Evolutionary conservation across 2,888 invertebrate genomes (phyloP).

Genomic region (Conops quadrifasciatus): DNA sequence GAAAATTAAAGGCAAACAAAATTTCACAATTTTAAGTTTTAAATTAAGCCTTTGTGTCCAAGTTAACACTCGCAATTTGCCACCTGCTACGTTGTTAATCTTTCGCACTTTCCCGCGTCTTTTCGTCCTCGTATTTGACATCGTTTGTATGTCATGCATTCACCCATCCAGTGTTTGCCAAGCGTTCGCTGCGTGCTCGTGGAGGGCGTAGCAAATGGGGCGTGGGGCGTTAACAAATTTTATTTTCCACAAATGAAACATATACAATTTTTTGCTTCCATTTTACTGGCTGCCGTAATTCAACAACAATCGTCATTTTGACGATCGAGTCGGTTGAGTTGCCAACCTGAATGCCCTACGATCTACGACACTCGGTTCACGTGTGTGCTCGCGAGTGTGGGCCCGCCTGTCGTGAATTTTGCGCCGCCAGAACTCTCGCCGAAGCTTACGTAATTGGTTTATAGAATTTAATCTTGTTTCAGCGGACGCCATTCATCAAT

Average conservation of each 20-base stretch:
- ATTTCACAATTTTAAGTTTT: not conserved
- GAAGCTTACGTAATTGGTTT: not conserved
- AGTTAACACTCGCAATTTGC: not conserved
- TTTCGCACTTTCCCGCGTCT: not conserved
- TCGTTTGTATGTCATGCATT: no score
- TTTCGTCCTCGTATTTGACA: no score
- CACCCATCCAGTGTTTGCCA: no score
- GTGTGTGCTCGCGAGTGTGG: no score
- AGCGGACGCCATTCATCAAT: not conserved
- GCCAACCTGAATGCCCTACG: not conserved
- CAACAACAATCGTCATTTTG: not conserved
- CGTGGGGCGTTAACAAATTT: constrained; percentile 11
- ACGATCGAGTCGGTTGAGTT: not conserved
- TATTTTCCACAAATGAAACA: constrained; percentile 1
- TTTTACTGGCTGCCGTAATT: no score
- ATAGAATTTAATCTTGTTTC: not conserved
- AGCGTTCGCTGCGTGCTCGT: not conserved
- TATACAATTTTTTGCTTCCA: not conserved
- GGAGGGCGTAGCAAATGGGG: not conserved
- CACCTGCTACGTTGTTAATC: not conserved
- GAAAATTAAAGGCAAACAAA: no score
- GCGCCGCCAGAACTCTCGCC: not conserved
- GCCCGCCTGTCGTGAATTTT: no score
- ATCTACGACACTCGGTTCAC: not conserved
- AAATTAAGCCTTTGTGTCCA: not conserved